phyloP scores from a whole-genome alignment of 2,113 vertebrate genomes.

The Pionites leucogaster region DNA sequence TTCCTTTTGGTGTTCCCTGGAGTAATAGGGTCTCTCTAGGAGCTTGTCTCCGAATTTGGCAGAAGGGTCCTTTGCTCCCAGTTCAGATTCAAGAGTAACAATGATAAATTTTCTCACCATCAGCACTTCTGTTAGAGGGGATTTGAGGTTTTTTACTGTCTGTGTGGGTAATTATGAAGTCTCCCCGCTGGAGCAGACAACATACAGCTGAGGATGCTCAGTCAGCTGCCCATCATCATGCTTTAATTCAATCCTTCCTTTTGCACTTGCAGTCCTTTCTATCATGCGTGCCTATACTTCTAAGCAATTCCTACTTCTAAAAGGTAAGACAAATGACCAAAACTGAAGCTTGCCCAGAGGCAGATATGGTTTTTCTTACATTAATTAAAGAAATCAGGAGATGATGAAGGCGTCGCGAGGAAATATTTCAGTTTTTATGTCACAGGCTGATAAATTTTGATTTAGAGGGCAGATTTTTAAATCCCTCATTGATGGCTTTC shows the following conservation, averaged over 20 bases:
- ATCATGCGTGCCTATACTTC: background rate
- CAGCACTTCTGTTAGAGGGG: background rate
- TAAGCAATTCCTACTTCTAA: background rate
- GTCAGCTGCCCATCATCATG: background rate
- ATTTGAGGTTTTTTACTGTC: background rate
- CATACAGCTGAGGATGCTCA: background rate
- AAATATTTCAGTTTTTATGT: constrained; percentile 30
- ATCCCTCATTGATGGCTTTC: background rate
- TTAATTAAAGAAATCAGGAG: constrained; percentile 56
- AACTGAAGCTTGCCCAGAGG: constrained; percentile 33
- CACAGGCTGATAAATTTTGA: background rate
- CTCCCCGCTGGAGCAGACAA: background rate
- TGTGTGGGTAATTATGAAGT: background rate
- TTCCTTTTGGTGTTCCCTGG: background rate
- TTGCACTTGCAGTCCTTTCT: background rate
- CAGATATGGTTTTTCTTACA: background rate
- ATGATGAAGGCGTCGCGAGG: background rate
- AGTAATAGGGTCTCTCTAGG: background rate
- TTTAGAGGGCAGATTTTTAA: constrained; percentile 24
- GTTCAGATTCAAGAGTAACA: background rate
- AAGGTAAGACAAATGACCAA: constrained; percentile 40
- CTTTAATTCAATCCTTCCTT: background rate
- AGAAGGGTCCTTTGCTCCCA: background rate
- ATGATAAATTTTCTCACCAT: background rate
- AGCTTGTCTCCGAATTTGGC: background rate